Percentiles rank a stretch among this genome's conserved stretches.
Conservation (phyloP, 2,797 vertebrate species). For the Platyrinchus mystaceus region DNA sequence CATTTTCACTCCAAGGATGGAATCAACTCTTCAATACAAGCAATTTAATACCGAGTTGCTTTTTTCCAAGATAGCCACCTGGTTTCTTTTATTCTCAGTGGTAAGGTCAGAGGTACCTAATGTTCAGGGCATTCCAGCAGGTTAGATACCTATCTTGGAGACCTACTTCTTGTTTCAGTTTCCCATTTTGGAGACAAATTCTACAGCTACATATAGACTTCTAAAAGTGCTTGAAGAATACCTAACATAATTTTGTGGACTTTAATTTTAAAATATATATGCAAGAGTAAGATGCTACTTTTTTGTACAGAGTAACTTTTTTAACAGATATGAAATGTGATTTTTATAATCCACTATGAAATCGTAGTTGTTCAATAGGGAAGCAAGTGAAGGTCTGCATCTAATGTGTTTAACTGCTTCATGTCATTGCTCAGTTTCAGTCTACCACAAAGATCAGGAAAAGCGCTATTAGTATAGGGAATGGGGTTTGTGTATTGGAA, state of each 20-base stretch:
- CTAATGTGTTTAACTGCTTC: not conserved
- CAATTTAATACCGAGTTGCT: not conserved
- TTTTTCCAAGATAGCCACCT: not conserved
- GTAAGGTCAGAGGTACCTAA: not conserved
- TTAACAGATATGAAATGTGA: not conserved
- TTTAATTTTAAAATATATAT: not conserved
- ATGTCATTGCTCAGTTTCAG: not conserved
- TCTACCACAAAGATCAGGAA: not conserved
- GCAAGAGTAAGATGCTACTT: not conserved
- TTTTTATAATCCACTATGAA: not conserved
- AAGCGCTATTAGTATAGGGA: not conserved
- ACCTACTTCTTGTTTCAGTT: not conserved
- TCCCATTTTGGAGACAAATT: not conserved
- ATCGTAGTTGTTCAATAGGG: not conserved
- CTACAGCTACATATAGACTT: not conserved
- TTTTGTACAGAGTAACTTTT: not conserved
- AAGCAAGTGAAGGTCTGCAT: not conserved
- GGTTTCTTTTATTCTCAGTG: not conserved
- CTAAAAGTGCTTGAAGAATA: not conserved
- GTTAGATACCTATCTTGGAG: not conserved
- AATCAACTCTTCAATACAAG: not conserved
- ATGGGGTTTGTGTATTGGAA: not conserved
- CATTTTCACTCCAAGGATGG: not conserved
- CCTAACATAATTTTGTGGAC: not conserved
- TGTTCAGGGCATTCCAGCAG: not conserved